A percentile compares a stretch with the other conserved stretches of the same genome.
These are phyloP conservation scores for Lophura nycthemera DNA, from an alignment of 2,113 vertebrate species.

Conservation along the genomic window DNA sequence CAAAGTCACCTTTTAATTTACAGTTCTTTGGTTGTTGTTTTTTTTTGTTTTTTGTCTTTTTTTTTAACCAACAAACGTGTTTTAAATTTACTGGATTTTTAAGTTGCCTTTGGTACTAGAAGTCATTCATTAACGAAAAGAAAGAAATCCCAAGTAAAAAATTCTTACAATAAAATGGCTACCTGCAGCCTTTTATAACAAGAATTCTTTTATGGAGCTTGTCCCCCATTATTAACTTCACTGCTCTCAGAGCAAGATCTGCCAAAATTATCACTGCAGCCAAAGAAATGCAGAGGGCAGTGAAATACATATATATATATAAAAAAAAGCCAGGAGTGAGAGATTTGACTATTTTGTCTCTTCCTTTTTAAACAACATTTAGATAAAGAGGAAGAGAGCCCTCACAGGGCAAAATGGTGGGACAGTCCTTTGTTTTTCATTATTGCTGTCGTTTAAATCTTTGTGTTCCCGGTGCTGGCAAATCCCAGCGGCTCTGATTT, in stretches of 20 bases:
- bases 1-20: slow-evolving; percentile 96
- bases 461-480: background rate
- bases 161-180: slow-evolving; percentile 69
- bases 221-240: slow-evolving; percentile 40
- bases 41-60: slow-evolving; percentile 38
- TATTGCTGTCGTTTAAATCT: background rate
- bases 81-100: slow-evolving; percentile 64
- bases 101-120: slow-evolving; percentile 64
- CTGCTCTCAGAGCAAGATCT: slow-evolving; percentile 26
- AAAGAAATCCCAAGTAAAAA: slow-evolving; percentile 30
- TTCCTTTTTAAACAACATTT: slow-evolving; percentile 9
- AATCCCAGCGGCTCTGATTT: slow-evolving; percentile 30
- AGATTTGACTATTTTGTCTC: slow-evolving; percentile 27
- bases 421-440: background rate
- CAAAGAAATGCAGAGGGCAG: slow-evolving; percentile 27
- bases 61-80: slow-evolving; percentile 62
- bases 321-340: background rate
- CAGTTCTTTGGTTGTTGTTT: slow-evolving; percentile 73
- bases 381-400: slow-evolving; percentile 10
- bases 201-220: slow-evolving; percentile 60
- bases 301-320: background rate
- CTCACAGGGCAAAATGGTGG: slow-evolving; percentile 31
- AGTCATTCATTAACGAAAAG: slow-evolving; percentile 49
- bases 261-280: slow-evolving; percentile 50
- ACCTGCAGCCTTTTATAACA: slow-evolving; percentile 62